A percentile compares a stretch with the other conserved stretches of the same genome.
phyloP scores from a whole-genome alignment of 2,888 invertebrate genomes.

The Cordilura impudica region DNA sequence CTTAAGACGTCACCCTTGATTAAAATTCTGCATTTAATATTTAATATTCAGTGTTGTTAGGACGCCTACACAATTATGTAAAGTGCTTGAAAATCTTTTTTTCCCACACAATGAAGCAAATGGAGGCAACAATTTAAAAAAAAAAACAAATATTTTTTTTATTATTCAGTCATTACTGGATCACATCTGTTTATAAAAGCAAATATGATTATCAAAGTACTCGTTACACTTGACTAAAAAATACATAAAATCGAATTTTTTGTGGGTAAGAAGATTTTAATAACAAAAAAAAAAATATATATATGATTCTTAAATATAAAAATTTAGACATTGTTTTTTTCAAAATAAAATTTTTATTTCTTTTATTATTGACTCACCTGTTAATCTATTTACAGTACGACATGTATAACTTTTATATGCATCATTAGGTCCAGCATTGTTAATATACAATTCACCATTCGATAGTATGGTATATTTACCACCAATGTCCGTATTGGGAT shows the following conservation, averaged over 20 bases:
- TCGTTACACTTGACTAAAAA: not conserved
- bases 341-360: not conserved
- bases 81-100: slow-evolving; percentile 2
- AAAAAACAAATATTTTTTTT: not conserved
- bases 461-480: slow-evolving; percentile 88
- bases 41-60: too few relatives aligned
- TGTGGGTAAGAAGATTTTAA: too few relatives aligned
- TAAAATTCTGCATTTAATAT: not conserved
- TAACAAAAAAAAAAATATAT: too few relatives aligned
- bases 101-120: not conserved
- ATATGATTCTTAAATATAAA: too few relatives aligned
- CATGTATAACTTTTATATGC: slow-evolving; percentile 89
- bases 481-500: slow-evolving; percentile 86
- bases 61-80: slow-evolving; percentile 20
- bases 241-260: too few relatives aligned
- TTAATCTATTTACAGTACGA: slow-evolving; percentile 88
- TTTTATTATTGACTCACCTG: slow-evolving; percentile 78
- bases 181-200: slow-evolving; percentile 23
- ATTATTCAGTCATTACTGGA: not conserved
- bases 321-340: too few relatives aligned
- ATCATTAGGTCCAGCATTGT: slow-evolving; percentile 87
- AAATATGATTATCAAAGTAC: not conserved
- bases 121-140: not conserved
- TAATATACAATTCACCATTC: slow-evolving; percentile 91
- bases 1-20: too few relatives aligned